A percentile compares a stretch with the other conserved stretches of the same genome.
These are phyloP conservation scores for Mythimna impura DNA, from an alignment of 2,888 invertebrate species.

Conservation along the genomic window DNA sequence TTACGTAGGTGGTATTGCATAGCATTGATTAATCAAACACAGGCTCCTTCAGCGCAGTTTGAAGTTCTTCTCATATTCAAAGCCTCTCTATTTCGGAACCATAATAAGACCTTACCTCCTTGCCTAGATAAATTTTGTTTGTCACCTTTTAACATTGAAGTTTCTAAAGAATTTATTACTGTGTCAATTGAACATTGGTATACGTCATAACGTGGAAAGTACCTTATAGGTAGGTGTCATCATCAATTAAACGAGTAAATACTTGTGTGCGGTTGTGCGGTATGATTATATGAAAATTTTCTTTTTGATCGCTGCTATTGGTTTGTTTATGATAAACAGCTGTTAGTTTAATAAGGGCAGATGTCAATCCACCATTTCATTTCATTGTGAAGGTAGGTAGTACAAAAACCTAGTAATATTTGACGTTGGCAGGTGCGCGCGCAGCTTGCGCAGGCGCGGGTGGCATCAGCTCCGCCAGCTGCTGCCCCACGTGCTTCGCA, in stretches of 20 bases:
- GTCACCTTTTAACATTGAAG: neutral
- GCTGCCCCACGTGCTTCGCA: conserved; percentile 86
- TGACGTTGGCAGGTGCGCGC: conserved; percentile 82
- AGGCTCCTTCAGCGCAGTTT: conserved; percentile 2
- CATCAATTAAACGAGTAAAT: neutral
- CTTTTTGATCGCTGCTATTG: neutral
- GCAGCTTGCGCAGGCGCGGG: conserved; percentile 83
- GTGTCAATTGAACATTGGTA: conserved; percentile 4
- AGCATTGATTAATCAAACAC: conserved; percentile 44
- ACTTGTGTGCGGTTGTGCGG: conserved; percentile 1
- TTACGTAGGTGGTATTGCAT: conserved; percentile 29
- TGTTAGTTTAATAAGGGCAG: conserved; percentile 58
- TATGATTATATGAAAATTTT: neutral
- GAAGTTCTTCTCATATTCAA: neutral
- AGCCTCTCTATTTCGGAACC: neutral
- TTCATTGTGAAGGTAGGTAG: conserved; percentile 70
- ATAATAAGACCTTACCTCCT: neutral
- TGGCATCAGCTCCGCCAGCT: conserved; percentile 75
- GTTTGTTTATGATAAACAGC: conserved; percentile 8
- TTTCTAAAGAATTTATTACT: neutral
- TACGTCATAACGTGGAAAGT: neutral
- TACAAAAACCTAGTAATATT: conserved; percentile 76
- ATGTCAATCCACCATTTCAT: conserved; percentile 61
- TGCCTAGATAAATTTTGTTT: neutral
- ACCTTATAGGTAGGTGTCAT: neutral